These are phyloP conservation scores for Pangasianodon hypophthalmus DNA, from an alignment of 2,113 vertebrate species.

Conservation along the genomic window DNA sequence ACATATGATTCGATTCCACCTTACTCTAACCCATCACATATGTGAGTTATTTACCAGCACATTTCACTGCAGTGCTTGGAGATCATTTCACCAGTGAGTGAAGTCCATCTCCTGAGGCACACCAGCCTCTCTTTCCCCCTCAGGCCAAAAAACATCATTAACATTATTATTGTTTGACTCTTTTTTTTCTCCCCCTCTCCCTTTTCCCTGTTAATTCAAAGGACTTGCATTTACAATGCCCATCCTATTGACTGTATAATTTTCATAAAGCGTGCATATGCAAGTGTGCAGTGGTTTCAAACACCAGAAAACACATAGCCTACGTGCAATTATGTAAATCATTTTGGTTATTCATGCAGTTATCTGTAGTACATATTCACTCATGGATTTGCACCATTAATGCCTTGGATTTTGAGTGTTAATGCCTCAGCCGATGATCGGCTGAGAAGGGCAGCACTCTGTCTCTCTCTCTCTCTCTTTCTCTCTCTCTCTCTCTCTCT, in stretches of 20 bases:
- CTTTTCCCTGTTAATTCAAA: slow-evolving; percentile 66
- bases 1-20: slow-evolving; percentile 41
- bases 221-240: slow-evolving; percentile 75
- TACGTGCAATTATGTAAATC: slow-evolving; percentile 78
- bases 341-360: slow-evolving; percentile 76
- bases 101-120: slow-evolving; percentile 62
- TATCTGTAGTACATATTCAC: slow-evolving; percentile 71
- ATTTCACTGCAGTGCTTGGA: slow-evolving; percentile 58
- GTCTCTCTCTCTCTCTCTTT: not conserved
- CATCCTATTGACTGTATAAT: slow-evolving; percentile 75
- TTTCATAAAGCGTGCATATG: slow-evolving; percentile 74
- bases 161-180: slow-evolving; percentile 75
- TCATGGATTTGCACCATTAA: slow-evolving; percentile 76
- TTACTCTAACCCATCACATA: slow-evolving; percentile 28
- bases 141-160: slow-evolving; percentile 71
- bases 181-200: slow-evolving; percentile 38
- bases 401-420: slow-evolving; percentile 35
- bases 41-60: slow-evolving; percentile 63
- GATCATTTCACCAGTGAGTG: slow-evolving; percentile 61
- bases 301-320: slow-evolving; percentile 72
- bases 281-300: slow-evolving; percentile 67
- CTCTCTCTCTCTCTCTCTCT: not conserved
- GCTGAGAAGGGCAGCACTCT: not conserved
- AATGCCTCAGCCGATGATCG: slow-evolving; percentile 42
- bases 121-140: slow-evolving; percentile 63